Percentiles rank a stretch among this genome's conserved stretches.
phyloP scores from a whole-genome alignment of 2,113 vertebrate species.

The Bagarius yarrelli region DNA sequence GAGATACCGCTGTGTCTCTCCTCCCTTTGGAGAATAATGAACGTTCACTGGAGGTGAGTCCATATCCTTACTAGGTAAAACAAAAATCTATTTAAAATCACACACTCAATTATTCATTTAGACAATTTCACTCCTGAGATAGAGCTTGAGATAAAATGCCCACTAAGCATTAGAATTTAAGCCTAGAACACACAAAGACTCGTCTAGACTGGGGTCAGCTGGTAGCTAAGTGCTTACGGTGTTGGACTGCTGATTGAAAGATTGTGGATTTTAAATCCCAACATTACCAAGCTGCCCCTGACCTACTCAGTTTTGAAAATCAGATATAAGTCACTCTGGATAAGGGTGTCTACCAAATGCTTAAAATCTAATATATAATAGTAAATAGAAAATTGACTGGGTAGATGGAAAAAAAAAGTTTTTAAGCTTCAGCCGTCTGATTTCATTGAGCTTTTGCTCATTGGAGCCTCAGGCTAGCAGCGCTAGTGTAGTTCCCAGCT shows the following conservation, averaged over 20 bases:
- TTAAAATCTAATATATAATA: too few species aligned
- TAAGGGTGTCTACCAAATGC: too few species aligned
- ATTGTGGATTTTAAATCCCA: too few species aligned
- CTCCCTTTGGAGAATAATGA: slow-evolving; percentile 76
- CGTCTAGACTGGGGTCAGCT: background rate
- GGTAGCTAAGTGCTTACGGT: too few species aligned
- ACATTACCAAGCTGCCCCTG: too few species aligned
- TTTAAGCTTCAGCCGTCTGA: background rate
- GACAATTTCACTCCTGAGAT: background rate
- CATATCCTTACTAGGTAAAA: too few species aligned
- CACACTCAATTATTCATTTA: background rate
- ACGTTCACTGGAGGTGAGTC: slow-evolving; percentile 74
- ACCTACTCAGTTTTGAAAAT: too few species aligned
- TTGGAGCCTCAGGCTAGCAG: background rate
- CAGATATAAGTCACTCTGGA: too few species aligned
- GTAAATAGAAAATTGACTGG: too few species aligned
- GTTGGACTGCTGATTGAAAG: too few species aligned
- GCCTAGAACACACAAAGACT: background rate
- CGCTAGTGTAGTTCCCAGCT: background rate
- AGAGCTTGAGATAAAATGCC: background rate
- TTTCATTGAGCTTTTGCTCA: background rate
- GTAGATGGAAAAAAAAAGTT: too few species aligned
- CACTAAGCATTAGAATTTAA: background rate
- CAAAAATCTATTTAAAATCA: too few species aligned
- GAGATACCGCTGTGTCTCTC: slow-evolving; percentile 68